Conservation (phyloP, 2,113 vertebrate genomes). For the Perca flavescens region DNA sequence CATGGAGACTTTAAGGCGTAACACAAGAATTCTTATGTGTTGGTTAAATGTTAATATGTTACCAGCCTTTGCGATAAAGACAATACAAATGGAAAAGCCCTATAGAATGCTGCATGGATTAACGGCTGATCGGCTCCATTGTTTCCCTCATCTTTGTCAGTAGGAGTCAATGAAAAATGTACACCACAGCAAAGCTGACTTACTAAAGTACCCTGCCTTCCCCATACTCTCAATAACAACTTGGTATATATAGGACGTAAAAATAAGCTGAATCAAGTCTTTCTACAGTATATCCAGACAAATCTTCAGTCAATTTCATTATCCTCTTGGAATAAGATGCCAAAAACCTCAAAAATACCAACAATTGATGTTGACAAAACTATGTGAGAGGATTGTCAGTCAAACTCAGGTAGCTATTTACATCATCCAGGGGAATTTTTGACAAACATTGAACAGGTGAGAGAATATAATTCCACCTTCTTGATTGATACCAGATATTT, state of each 20-base stretch:
- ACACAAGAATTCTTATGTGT: neutral
- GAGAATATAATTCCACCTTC: constrained; percentile 60
- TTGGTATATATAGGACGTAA: constrained; percentile 34
- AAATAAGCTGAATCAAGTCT: constrained; percentile 67
- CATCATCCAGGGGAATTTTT: constrained; percentile 42
- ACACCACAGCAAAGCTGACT: constrained; percentile 50
- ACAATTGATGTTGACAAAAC: constrained; percentile 64
- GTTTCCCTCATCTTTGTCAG: constrained; percentile 38
- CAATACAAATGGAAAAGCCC: constrained; percentile 36
- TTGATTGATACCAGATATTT: constrained; percentile 85
- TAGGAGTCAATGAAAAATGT: constrained; percentile 41
- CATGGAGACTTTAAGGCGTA: neutral
- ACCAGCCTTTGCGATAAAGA: neutral
- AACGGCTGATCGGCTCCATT: constrained; percentile 18
- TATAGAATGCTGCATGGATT: constrained; percentile 27
- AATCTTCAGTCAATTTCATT: constrained; percentile 55
- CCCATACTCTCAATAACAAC: constrained; percentile 19
- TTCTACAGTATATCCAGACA: constrained; percentile 40
- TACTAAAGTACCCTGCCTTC: constrained; percentile 20
- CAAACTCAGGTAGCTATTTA: constrained; percentile 57
- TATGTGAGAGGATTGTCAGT: constrained; percentile 48
- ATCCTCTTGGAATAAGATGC: constrained; percentile 58
- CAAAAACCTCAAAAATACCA: constrained; percentile 28
- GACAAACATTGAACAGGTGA: constrained; percentile 63
- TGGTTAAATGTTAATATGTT: constrained; percentile 27